A percentile compares a stretch with the other conserved stretches of the same genome.
phyloP scores from a whole-genome alignment of 2,888 invertebrate species.

The Saturnia pavonia region DNA sequence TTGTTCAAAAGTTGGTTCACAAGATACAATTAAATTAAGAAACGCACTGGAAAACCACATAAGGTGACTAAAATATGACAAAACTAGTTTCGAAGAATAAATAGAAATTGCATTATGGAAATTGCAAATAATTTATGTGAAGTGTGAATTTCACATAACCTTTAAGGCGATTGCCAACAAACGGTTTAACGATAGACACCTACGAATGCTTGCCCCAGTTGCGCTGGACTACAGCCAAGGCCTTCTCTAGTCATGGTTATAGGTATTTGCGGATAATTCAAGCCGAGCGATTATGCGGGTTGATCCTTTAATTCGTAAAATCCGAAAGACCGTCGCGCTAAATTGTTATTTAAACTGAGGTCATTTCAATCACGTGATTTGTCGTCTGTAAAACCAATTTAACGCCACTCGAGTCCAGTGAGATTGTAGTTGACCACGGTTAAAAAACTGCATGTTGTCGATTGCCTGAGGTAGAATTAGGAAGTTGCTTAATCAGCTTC shows the following conservation, averaged over 20 bases:
- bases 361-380: slow-evolving; percentile 35
- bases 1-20: neutral
- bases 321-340: slow-evolving; percentile 22
- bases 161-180: slow-evolving; percentile 72
- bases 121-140: slow-evolving; percentile 37
- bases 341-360: slow-evolving; percentile 31
- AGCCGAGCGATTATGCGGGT: slow-evolving; percentile 41
- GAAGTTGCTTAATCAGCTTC: neutral
- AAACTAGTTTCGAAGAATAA: slow-evolving; percentile 31
- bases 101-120: slow-evolving; percentile 37
- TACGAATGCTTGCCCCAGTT: slow-evolving; percentile 67
- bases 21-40: neutral
- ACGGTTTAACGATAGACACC: slow-evolving; percentile 66
- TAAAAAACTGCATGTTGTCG: neutral
- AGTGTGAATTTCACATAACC: slow-evolving; percentile 58
- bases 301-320: slow-evolving; percentile 34
- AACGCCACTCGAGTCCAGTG: slow-evolving; percentile 28
- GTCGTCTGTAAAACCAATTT: slow-evolving; percentile 32
- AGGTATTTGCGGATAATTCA: slow-evolving; percentile 50
- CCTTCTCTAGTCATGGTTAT: slow-evolving; percentile 54
- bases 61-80: neutral
- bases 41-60: neutral
- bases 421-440: slow-evolving; percentile 8
- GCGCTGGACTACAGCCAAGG: slow-evolving; percentile 70
- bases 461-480: neutral